These are phyloP conservation scores for Apodemus agrarius DNA, from an alignment of 2,797 vertebrate species.

Conservation along the genomic window DNA sequence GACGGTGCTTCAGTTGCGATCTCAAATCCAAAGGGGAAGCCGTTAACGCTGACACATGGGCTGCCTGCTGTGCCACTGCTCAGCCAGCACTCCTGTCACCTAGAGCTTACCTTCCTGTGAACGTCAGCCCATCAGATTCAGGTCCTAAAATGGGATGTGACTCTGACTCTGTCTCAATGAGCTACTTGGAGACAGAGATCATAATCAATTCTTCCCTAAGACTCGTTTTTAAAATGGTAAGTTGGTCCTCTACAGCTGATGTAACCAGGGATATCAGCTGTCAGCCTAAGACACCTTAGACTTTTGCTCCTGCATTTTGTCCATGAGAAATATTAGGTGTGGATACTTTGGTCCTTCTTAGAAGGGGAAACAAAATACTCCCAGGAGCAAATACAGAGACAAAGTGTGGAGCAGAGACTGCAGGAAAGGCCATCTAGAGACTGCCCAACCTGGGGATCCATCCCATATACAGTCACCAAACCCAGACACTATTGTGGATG, in stretches of 20 bases:
- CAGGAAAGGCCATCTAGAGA: too few species aligned
- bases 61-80: accelerated
- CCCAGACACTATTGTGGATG: too few species aligned
- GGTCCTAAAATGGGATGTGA: not conserved
- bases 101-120: not conserved
- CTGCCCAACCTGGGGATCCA: too few species aligned
- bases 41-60: too few species aligned
- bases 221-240: not conserved
- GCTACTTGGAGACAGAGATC: not conserved
- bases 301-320: not conserved
- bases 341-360: too few species aligned
- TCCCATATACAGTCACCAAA: too few species aligned
- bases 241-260: not conserved
- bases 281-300: not conserved
- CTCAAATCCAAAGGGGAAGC: not conserved
- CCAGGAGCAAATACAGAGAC: too few species aligned
- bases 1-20: not conserved
- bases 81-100: not conserved
- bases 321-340: not conserved
- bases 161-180: not conserved
- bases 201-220: not conserved
- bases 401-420: too few species aligned
- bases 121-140: not conserved
- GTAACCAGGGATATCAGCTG: not conserved
- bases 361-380: too few species aligned